phyloP scores from a whole-genome alignment of 1,140 invertebrate genomes.

The Agrypnia vestita region DNA sequence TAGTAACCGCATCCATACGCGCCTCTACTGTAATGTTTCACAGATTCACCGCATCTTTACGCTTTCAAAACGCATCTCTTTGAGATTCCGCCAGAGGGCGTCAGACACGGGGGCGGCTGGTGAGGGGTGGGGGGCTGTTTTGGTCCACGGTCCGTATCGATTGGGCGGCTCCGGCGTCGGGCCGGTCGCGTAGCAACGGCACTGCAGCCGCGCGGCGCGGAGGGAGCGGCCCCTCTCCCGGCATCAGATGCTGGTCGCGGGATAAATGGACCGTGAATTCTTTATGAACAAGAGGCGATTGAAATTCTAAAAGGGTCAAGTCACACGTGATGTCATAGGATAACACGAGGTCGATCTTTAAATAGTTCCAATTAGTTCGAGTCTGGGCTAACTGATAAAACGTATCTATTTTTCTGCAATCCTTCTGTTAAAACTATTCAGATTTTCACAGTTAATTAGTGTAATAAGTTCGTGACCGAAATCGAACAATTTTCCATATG shows the following conservation, averaged over 20 bases:
- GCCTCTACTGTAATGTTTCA: neutral
- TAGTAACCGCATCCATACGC: no score
- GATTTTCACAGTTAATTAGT: no score
- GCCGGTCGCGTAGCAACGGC: slow-evolving; percentile 46
- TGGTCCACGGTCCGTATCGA: slow-evolving; percentile 49
- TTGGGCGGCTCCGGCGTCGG: slow-evolving; percentile 43
- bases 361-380: neutral
- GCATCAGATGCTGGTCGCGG: neutral
- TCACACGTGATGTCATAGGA: neutral
- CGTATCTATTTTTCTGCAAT: no score
- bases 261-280: slow-evolving; percentile 19
- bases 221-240: neutral
- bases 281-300: slow-evolving; percentile 23
- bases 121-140: slow-evolving; percentile 20
- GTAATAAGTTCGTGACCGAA: no score
- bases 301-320: neutral
- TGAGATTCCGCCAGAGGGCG: slow-evolving; percentile 29
- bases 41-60: slow-evolving; percentile 35
- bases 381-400: neutral
- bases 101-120: neutral
- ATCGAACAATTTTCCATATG: no score
- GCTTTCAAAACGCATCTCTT: slow-evolving; percentile 41
- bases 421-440: no score
- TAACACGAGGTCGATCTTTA: neutral
- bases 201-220: slow-evolving; percentile 29